phyloP scores from a whole-genome alignment of 2,888 invertebrate genomes.

The Pantelozetes paolii region DNA sequence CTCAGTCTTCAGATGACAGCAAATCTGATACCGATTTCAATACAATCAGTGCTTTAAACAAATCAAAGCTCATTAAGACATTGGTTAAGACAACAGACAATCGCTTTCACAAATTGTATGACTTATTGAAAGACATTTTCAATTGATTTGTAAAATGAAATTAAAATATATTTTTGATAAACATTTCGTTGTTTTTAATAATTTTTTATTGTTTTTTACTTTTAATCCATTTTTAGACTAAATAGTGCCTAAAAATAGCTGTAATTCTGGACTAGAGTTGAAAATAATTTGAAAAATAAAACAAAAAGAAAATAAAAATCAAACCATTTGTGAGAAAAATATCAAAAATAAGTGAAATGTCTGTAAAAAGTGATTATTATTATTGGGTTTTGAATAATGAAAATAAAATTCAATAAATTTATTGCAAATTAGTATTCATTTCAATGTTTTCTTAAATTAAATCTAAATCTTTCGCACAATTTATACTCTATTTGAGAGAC shows the following conservation, averaged over 20 bases:
- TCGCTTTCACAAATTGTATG: neutral
- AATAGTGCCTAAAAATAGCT: no score
- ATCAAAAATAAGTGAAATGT: no score
- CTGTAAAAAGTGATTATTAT: no score
- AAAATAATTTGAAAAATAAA: neutral
- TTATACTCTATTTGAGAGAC: no score
- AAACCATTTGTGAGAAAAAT: neutral
- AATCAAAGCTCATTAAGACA: conserved; percentile 4
- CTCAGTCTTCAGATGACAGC: neutral
- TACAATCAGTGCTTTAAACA: neutral
- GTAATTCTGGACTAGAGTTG: conserved; percentile 33
- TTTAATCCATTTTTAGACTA: neutral
- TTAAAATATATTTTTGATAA: no score
- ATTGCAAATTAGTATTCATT: no score
- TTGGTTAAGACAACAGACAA: conserved; percentile 2
- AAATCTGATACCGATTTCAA: neutral
- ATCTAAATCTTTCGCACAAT: no score
- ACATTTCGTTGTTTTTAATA: no score
- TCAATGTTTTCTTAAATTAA: no score
- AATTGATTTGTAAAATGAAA: neutral
- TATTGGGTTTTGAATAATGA: no score
- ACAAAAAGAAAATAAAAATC: neutral
- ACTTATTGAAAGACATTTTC: neutral
- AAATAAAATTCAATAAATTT: no score
- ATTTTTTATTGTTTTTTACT: neutral